These are phyloP conservation scores for Cheumatopsyche charites DNA, from an alignment of 1,140 invertebrate species.

Conservation along the genomic window DNA sequence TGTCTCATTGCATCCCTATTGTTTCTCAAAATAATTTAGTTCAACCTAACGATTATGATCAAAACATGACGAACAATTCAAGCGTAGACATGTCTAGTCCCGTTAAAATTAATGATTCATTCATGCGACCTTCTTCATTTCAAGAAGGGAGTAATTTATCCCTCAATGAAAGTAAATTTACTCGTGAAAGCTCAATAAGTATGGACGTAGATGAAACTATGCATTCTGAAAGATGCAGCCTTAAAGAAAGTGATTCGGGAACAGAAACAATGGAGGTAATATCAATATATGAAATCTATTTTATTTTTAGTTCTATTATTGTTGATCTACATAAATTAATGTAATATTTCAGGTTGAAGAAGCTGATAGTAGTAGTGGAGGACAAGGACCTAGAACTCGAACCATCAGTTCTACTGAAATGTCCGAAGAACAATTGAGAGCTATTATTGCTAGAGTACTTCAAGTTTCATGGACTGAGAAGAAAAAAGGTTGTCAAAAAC, in stretches of 20 bases:
- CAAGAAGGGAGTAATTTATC: conserved; percentile 25
- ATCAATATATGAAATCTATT: not conserved
- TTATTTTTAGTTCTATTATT: not conserved
- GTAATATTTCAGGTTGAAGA: conserved; percentile 55
- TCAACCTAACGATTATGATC: conserved; percentile 52
- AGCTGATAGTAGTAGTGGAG: conserved; percentile 48
- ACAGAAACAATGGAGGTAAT: conserved; percentile 79
- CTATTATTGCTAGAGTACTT: conserved; percentile 67
- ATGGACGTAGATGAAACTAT: conserved; percentile 67
- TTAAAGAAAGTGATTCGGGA: conserved; percentile 74
- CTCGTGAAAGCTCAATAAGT: conserved; percentile 52
- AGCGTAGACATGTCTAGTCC: conserved; percentile 28
- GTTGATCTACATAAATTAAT: not conserved
- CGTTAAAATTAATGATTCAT: conserved; percentile 29
- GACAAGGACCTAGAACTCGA: conserved; percentile 56
- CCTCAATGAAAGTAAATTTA: conserved; percentile 50
- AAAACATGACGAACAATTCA: conserved; percentile 20
- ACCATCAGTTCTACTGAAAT: conserved; percentile 64
- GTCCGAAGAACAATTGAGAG: conserved; percentile 67
- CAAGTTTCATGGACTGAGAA: conserved; percentile 70
- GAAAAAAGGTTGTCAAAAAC: conserved; percentile 54
- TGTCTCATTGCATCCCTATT: not conserved
- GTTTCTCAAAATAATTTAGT: conserved; percentile 45
- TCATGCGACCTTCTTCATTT: conserved; percentile 27
- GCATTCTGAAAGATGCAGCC: conserved; percentile 57